Base-by-base conservation (phyloP, 2,888 invertebrate species). In the Notodonta dromedarius region DNA sequence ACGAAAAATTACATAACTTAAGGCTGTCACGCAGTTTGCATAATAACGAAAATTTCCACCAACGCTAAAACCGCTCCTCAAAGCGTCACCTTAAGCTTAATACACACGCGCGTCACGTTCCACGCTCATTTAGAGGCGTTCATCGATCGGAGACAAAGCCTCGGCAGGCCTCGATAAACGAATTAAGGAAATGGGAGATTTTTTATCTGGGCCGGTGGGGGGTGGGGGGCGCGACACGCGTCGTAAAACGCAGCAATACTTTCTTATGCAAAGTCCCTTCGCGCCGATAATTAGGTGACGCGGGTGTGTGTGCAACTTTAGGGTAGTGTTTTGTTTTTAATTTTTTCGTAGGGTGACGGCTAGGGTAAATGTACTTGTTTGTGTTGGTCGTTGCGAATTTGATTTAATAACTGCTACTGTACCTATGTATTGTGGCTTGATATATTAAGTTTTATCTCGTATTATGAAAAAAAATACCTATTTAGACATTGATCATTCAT, bases 181-280 rank as follows among this genome's bases (percentile, higher is more conserved):
- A 93, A 93, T 93, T 93, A 93, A 93, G 93, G 93, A 93, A 93
- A 93, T 92, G 91, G 93, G 92, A 93, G 93, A 93, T 93, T 93
- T 93, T 93, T 93, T 93, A 93, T 93, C 93, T 91, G 90, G 89
- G 88, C 87, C 87, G 86, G 70, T 77, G 85, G 86, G 79, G 71
- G 79, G 77, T 67, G 73, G 61, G 58, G 60, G 74, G 77, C 74
- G 73, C 78, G 89, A 88, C 91, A 91, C 91, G 93, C 92, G 91
- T 91, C 91, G 91, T 92, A 92, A 90, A 89, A 90, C 91, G 90
- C 92, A 88, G 89, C 91, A 91, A 93, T 91, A 91, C 93, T 92
- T 92, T 93, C 93, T 92, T 93, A 93, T 92, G 92, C 92, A 89
- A 90, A 90, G 91, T 90, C 91, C 92, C 92, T 89, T 82, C 71